A percentile compares a stretch with the other conserved stretches of the same genome.
phyloP scores from a whole-genome alignment of 2,888 invertebrate species.

The Parnassius mnemosyne region DNA sequence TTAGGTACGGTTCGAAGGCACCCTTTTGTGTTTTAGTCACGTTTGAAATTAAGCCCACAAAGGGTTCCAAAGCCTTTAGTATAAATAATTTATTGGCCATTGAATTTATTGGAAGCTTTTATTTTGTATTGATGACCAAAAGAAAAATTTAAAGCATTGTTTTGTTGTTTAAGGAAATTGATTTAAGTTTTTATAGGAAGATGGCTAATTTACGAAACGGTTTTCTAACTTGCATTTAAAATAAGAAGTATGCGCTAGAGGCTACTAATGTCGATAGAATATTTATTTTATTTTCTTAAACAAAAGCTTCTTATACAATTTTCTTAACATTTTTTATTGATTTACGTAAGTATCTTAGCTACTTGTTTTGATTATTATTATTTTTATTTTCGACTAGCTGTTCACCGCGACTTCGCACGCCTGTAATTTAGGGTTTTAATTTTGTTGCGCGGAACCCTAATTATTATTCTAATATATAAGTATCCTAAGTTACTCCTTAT shows the following conservation, averaged over 20 bases:
- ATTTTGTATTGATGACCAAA: slow-evolving; percentile 25
- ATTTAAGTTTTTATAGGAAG: slow-evolving; percentile 19
- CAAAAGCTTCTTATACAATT: background rate
- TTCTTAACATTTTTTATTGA: too few relatives aligned
- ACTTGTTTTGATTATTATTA: too few relatives aligned
- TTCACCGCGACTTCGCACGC: too few relatives aligned
- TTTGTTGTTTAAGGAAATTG: slow-evolving; percentile 22
- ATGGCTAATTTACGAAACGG: slow-evolving; percentile 16
- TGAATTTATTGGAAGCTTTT: slow-evolving; percentile 28
- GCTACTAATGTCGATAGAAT: background rate
- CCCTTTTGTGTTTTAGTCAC: slow-evolving; percentile 46
- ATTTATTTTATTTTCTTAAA: background rate
- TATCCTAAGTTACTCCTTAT: too few relatives aligned
- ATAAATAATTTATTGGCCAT: slow-evolving; percentile 32
- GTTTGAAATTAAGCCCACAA: slow-evolving; percentile 41
- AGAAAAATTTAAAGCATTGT: slow-evolving; percentile 19
- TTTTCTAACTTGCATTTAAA: slow-evolving; percentile 5
- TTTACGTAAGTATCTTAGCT: too few relatives aligned
- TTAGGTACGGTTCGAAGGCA: slow-evolving; percentile 36
- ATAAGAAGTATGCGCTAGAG: slow-evolving; percentile 6
- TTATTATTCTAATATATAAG: too few relatives aligned
- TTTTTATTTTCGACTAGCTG: too few relatives aligned
- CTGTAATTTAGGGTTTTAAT: too few relatives aligned
- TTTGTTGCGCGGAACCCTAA: too few relatives aligned
- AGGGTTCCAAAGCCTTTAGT: slow-evolving; percentile 31